Evolutionary conservation across 2,797 vertebrate species (phyloP).

Genomic region (Rhabdomys pumilio): DNA sequence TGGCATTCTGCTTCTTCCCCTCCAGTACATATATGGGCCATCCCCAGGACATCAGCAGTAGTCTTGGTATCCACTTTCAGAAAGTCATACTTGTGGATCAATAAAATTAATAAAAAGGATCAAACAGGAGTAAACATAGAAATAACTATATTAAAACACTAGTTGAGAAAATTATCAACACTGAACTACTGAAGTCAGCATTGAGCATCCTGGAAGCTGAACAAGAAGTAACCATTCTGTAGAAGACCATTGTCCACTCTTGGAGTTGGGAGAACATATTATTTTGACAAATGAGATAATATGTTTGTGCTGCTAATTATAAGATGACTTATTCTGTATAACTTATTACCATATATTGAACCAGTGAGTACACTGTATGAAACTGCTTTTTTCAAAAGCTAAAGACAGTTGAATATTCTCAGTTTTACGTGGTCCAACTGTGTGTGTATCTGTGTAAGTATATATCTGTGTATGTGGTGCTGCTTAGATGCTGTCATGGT

Average conservation of each 20-base stretch:
- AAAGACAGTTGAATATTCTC: background rate
- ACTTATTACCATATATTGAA: background rate
- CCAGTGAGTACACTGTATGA: background rate
- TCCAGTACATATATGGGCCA: background rate
- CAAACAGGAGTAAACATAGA: background rate
- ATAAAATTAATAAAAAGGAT: conserved; percentile 5
- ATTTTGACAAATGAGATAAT: conserved; percentile 7
- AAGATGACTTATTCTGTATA: conserved; percentile 1
- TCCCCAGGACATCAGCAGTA: background rate
- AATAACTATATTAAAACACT: background rate
- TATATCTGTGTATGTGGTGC: background rate
- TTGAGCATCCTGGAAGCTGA: background rate
- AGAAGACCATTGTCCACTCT: background rate
- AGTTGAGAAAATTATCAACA: background rate
- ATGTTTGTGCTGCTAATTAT: conserved; percentile 1
- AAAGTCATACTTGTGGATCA: background rate
- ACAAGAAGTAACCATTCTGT: background rate
- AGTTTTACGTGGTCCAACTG: background rate
- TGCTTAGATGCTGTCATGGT: background rate
- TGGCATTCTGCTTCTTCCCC: background rate
- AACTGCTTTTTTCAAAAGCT: conserved; percentile 17
- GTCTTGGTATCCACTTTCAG: background rate
- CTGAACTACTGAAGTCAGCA: background rate
- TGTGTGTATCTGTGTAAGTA: background rate
- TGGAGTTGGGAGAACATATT: background rate